Percentiles rank a stretch among this genome's conserved stretches.
phyloP scores from a whole-genome alignment of 2,113 vertebrate genomes.

The Strix uralensis region DNA sequence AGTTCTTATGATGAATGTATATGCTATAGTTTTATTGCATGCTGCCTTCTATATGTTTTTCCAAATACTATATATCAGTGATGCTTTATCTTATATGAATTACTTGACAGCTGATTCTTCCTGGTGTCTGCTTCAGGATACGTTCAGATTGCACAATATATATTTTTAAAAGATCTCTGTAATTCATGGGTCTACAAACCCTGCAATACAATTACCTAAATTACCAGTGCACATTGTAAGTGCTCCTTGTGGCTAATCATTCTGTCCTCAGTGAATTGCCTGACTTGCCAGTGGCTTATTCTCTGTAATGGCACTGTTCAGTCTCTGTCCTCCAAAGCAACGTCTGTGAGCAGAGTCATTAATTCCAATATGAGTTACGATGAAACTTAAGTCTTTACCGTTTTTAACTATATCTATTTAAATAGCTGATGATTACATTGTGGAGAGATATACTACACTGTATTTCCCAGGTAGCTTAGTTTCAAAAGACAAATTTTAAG shows the following conservation, averaged over 20 bases:
- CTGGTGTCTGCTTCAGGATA: constrained; percentile 75
- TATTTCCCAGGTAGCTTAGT: neutral
- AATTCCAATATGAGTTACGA: neutral
- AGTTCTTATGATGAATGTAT: neutral
- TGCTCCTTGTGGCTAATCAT: constrained; percentile 74
- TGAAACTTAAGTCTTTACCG: neutral
- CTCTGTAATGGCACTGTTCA: constrained; percentile 9
- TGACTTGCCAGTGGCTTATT: constrained; percentile 54
- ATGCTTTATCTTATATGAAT: constrained; percentile 55
- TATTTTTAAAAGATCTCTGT: constrained; percentile 75
- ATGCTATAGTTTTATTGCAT: neutral
- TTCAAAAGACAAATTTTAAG: neutral
- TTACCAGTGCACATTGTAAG: constrained; percentile 73
- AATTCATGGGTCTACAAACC: constrained; percentile 75
- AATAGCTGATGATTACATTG: neutral
- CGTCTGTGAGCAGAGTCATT: neutral
- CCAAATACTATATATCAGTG: neutral
- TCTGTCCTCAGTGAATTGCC: constrained; percentile 52
- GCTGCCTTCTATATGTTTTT: neutral
- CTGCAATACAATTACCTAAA: constrained; percentile 82
- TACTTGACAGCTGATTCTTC: constrained; percentile 66
- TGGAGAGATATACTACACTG: fast-evolving
- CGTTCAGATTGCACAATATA: constrained; percentile 79
- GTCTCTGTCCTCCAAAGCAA: neutral
- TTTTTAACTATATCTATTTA: neutral